Conservation (phyloP, 1,140 invertebrate genomes). For the Macrobrachium rosenbergii region DNA sequence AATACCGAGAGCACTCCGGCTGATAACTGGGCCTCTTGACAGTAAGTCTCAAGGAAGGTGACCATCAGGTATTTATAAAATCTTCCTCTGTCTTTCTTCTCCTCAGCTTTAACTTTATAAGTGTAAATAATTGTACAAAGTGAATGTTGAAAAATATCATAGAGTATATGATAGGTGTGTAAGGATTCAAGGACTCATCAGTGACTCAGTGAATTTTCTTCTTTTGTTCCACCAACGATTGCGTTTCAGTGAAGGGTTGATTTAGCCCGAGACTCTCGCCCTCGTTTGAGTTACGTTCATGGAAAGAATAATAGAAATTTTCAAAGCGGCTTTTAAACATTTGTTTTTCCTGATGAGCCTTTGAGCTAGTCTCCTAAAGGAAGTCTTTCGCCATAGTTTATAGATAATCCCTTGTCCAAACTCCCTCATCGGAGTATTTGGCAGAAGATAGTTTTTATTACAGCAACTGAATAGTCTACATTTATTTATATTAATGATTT, state of each 20-base stretch:
- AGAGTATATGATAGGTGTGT: slow-evolving; percentile 51
- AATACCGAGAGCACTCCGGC: neutral
- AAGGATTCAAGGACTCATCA: slow-evolving; percentile 43
- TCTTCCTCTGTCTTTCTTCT: slow-evolving; percentile 49
- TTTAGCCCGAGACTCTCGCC: neutral
- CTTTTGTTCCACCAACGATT: too few relatives aligned
- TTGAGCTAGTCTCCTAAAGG: slow-evolving; percentile 35
- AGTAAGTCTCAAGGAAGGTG: slow-evolving; percentile 23
- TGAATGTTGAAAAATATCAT: slow-evolving; percentile 46
- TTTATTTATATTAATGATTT: slow-evolving; percentile 60
- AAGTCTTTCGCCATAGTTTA: slow-evolving; percentile 59
- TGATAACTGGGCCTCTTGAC: neutral
- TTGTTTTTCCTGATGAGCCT: slow-evolving; percentile 39
- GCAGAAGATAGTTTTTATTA: slow-evolving; percentile 61
- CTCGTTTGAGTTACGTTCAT: neutral
- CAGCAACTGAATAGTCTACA: slow-evolving; percentile 56
- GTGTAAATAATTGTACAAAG: slow-evolving; percentile 58
- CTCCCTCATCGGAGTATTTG: slow-evolving; percentile 40
- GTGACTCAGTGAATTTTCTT: neutral
- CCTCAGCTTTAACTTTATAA: slow-evolving; percentile 58
- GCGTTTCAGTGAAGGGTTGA: neutral
- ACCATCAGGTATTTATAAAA: slow-evolving; percentile 50
- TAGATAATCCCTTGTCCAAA: slow-evolving; percentile 34
- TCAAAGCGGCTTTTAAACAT: neutral
- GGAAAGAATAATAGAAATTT: neutral